These are phyloP conservation scores for Terebella lapidaria DNA, from an alignment of 2,888 invertebrate species.

Conservation along the genomic window DNA sequence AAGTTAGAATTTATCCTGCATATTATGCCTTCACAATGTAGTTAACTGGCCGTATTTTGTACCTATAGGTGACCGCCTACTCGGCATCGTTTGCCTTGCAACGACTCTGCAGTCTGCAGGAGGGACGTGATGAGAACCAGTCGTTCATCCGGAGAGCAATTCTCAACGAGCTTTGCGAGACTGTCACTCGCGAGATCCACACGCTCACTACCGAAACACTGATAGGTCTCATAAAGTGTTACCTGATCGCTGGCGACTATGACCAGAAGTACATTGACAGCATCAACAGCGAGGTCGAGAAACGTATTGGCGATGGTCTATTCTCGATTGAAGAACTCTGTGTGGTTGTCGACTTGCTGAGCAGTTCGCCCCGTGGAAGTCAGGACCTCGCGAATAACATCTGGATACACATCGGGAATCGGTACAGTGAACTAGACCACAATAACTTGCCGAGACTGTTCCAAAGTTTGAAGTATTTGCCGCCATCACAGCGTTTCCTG, in stretches of 20 bases:
- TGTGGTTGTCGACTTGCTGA: constrained; percentile 60
- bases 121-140: constrained; percentile 38
- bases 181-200: constrained; percentile 42
- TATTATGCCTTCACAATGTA: too few relatives aligned
- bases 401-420: constrained; percentile 64
- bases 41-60: not conserved
- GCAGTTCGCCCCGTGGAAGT: constrained; percentile 55
- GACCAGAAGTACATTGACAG: constrained; percentile 34
- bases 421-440: constrained; percentile 60
- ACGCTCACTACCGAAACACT: constrained; percentile 26
- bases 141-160: constrained; percentile 54
- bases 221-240: constrained; percentile 28
- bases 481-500: constrained; percentile 61
- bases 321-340: constrained; percentile 62
- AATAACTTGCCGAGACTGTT: constrained; percentile 61
- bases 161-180: constrained; percentile 56
- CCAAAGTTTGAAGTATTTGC: constrained; percentile 53
- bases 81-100: constrained; percentile 34
- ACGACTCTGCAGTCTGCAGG: constrained; percentile 33
- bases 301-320: constrained; percentile 62
- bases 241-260: constrained; percentile 24
- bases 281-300: constrained; percentile 63
- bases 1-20: too few relatives aligned
- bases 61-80: constrained; percentile 43
- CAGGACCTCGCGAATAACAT: constrained; percentile 61